These are phyloP conservation scores for Entomobrya proxima DNA, from an alignment of 2,888 invertebrate species.

Conservation along the genomic window DNA sequence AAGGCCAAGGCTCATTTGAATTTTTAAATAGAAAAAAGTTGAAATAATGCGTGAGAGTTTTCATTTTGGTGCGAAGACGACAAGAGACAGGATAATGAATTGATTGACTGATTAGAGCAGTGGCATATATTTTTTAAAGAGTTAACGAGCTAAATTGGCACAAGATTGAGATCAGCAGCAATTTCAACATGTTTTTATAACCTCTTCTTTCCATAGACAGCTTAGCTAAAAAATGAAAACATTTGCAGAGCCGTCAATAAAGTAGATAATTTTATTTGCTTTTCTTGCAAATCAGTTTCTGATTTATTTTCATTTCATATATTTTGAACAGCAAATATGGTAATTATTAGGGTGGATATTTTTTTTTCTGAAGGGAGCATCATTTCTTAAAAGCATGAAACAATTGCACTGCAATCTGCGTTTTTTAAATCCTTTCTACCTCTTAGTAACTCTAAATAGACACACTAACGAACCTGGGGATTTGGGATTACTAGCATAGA, in stretches of 20 bases:
- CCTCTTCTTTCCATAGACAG: not conserved
- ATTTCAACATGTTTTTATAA: not conserved
- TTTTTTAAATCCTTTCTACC: no score
- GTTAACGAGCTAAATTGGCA: conserved; percentile 33
- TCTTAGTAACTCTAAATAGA: no score
- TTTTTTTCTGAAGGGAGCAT: not conserved
- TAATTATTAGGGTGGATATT: no score
- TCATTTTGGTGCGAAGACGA: not conserved
- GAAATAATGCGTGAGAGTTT: not conserved
- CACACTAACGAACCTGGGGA: no score
- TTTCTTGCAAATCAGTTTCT: not conserved
- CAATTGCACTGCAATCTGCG: no score
- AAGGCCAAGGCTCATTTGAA: not conserved
- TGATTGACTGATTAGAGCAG: not conserved
- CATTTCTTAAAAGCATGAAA: no score
- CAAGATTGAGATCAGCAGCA: conserved; percentile 6
- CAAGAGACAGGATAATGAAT: not conserved
- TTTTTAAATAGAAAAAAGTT: not conserved
- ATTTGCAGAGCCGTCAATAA: conserved; percentile 9
- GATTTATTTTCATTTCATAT: conserved; percentile 1
- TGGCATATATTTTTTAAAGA: not conserved
- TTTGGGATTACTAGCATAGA: no score
- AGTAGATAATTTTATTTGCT: conserved; percentile 12
- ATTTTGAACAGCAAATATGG: not conserved
- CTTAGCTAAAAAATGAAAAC: not conserved